phyloP scores from a whole-genome alignment of 2,113 vertebrate genomes.

The Thamnophis sirtalis region DNA sequence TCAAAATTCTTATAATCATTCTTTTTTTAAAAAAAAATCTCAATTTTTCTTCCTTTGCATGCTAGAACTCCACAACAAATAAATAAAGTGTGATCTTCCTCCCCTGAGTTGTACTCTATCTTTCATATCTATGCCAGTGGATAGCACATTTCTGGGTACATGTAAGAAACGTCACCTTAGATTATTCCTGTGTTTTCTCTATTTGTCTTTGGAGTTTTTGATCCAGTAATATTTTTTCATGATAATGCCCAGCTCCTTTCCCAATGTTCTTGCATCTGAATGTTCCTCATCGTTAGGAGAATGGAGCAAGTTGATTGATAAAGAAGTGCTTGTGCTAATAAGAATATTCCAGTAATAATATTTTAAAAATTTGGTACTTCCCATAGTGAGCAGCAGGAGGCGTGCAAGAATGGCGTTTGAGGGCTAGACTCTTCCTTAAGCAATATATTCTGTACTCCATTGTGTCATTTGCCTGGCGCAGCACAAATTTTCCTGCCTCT shows the following conservation, averaged over 20 bases:
- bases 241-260: slow-evolving; percentile 26
- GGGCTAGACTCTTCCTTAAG: slow-evolving; percentile 18
- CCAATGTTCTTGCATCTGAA: slow-evolving; percentile 39
- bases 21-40: neutral
- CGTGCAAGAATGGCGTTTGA: neutral
- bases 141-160: neutral
- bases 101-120: neutral
- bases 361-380: slow-evolving; percentile 41
- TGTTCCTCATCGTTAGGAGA: slow-evolving; percentile 36
- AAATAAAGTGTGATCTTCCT: neutral
- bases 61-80: neutral
- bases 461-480: neutral
- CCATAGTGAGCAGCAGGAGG: slow-evolving; percentile 52
- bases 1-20: neutral
- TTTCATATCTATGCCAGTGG: neutral
- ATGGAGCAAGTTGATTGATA: slow-evolving; percentile 55
- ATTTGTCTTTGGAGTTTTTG: slow-evolving; percentile 19
- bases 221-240: slow-evolving; percentile 51
- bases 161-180: slow-evolving; percentile 20
- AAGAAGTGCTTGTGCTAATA: slow-evolving; percentile 46
- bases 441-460: neutral
- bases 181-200: slow-evolving; percentile 14
- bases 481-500: neutral
- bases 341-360: slow-evolving; percentile 62
- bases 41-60: neutral